phyloP scores from a whole-genome alignment of 2,888 invertebrate species.

The Loripinus fragilis region DNA sequence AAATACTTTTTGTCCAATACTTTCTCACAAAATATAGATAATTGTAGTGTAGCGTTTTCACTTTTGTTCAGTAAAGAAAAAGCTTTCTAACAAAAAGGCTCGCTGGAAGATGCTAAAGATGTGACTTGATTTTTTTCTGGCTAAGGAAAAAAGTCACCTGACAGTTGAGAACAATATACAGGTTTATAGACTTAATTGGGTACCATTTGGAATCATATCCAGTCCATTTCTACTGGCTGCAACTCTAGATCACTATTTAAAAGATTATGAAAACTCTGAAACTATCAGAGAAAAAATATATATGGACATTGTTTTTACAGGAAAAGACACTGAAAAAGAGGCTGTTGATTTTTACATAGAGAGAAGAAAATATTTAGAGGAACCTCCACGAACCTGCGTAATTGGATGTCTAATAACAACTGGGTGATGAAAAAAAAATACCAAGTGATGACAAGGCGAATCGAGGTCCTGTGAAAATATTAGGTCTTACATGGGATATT shows the following conservation, averaged over 20 bases:
- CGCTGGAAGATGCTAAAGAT: constrained; percentile 33
- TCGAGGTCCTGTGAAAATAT: constrained; percentile 6
- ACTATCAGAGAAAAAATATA: constrained; percentile 23
- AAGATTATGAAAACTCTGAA: constrained; percentile 22
- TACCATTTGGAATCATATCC: constrained; percentile 35
- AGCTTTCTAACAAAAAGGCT: constrained; percentile 36
- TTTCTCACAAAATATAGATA: too few relatives aligned
- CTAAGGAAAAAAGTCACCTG: constrained; percentile 27
- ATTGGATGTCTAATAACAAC: constrained; percentile 23
- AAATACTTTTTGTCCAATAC: too few relatives aligned
- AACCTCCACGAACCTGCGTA: constrained; percentile 25
- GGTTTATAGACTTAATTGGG: constrained; percentile 32
- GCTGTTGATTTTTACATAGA: constrained; percentile 11
- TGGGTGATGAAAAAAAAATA: constrained; percentile 8
- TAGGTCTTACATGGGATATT: constrained; percentile 35
- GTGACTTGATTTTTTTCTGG: constrained; percentile 44
- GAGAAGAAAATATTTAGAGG: constrained; percentile 9
- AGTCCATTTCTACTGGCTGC: constrained; percentile 33
- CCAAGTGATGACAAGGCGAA: constrained; percentile 1
- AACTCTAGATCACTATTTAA: constrained; percentile 32
- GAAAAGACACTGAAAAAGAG: constrained; percentile 13
- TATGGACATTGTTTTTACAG: constrained; percentile 22
- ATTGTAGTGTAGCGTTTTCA: too few relatives aligned
- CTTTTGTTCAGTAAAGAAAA: too few relatives aligned
- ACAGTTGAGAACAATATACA: constrained; percentile 20